Evolutionary conservation across 2,797 vertebrate genomes (phyloP).

Genomic region (Crypturellus tataupa): DNA sequence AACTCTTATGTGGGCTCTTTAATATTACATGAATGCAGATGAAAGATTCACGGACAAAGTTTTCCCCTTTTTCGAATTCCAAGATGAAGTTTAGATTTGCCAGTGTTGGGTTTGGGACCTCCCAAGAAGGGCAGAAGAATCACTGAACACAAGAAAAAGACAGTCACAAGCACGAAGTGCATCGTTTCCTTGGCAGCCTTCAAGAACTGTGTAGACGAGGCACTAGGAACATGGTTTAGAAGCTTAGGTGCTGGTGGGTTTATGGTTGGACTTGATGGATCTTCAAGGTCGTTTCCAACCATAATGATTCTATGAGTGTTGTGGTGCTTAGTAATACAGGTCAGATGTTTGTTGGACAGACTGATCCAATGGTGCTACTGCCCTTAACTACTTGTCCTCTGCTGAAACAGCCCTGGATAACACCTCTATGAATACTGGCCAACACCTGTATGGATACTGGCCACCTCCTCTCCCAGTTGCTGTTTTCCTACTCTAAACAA

Average conservation of each 20-base stretch:
- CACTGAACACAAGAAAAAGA: not conserved
- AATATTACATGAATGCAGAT: conserved; percentile 30
- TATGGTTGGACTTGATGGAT: too few species aligned
- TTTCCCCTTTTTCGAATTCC: not conserved
- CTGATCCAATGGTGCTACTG: not conserved
- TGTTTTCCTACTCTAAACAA: not conserved
- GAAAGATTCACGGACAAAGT: not conserved
- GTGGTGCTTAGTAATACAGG: not conserved
- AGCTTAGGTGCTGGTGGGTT: too few species aligned
- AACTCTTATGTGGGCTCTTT: conserved; percentile 31
- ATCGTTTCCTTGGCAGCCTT: too few species aligned
- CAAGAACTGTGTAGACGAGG: too few species aligned
- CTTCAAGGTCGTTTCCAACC: too few species aligned
- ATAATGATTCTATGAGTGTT: too few species aligned
- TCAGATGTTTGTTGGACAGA: fast-evolving
- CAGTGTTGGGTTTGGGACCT: not conserved
- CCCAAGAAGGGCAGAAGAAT: not conserved
- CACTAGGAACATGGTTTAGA: too few species aligned
- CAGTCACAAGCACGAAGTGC: not conserved
- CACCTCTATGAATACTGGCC: not conserved
- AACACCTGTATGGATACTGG: fast-evolving
- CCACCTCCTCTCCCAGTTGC: not conserved
- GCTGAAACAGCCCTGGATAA: not conserved
- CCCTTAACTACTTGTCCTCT: not conserved
- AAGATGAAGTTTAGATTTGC: not conserved